phyloP scores from a whole-genome alignment of 2,797 vertebrate genomes.

The Lophotriccus pileatus region DNA sequence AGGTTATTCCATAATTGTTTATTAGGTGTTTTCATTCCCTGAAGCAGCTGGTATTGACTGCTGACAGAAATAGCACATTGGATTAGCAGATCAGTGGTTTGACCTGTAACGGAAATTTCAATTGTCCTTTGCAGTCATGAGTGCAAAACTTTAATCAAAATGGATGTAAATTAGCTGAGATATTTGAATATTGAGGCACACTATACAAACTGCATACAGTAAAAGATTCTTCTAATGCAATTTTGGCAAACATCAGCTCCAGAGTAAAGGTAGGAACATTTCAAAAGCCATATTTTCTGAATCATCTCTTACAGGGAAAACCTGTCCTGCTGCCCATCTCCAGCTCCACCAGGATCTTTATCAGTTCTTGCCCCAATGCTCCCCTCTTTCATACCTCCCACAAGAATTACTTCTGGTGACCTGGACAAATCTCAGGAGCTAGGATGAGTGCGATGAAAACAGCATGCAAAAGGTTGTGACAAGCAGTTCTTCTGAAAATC shows the following conservation, averaged over 20 bases:
- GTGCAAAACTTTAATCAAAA: not conserved
- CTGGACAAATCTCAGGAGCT: not conserved
- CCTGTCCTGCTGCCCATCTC: not conserved
- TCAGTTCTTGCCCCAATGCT: not conserved
- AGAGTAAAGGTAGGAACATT: not conserved
- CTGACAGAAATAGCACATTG: not conserved
- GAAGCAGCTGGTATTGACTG: slow-evolving; percentile 28
- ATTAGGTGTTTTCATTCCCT: not conserved
- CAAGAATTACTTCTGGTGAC: not conserved
- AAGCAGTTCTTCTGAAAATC: not conserved
- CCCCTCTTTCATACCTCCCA: not conserved
- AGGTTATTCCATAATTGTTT: not conserved
- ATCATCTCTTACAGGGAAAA: not conserved
- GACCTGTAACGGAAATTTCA: not conserved
- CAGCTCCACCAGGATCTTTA: not conserved
- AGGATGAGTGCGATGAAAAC: not conserved
- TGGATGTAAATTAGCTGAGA: not conserved
- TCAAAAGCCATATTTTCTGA: not conserved
- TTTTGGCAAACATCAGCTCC: not conserved
- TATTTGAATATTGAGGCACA: not conserved
- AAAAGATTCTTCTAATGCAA: not conserved
- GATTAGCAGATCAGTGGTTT: not conserved
- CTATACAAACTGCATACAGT: not conserved
- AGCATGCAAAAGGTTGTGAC: not conserved
- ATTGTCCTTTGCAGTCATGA: not conserved